Evolutionary conservation across 2,888 invertebrate species (phyloP), one percentile per base, ranked within the genome.

Genomic region (Adelognathus sp.): DNA sequence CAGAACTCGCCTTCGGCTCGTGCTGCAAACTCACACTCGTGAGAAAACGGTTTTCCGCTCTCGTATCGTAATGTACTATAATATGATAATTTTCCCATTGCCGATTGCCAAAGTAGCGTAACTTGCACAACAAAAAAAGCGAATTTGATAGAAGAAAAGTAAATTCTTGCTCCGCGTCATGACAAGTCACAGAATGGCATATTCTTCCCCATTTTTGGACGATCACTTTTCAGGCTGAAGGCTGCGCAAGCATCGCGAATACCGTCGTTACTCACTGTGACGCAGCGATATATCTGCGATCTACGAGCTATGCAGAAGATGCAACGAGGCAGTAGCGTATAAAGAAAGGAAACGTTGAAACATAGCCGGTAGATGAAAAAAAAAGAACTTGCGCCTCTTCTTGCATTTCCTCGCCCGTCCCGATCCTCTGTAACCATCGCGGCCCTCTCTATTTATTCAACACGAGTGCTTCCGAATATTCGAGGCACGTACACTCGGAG

Each of bases 391-490:
- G 46, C 7, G n/a, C 18, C 44, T 7, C 44, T 61, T 50, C 52
- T 44, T 61, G 14, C 36, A 39, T 73, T 33, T 11, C 41, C 24
- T 39, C 9, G 54, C 50, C 46, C 63, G 56, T 39, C 21, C n/a
- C 31, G 63, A 33, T 64, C n/a, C 72, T 64, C 61, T 41, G 41
- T 58, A 61, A 41, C 31, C 24, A 63, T 52, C 66, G 54, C 61
- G 58, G 33, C 58, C n/a, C 72, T 73, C 63, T 78, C 73, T 80
- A 86, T 89, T 89, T 87, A 89, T 90, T 89, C 87, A 87, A 84
- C 83, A 85, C 80, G 85, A 88, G 87, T 87, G 88, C 88, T 89
- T 88, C 88, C 86, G 88, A 87, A 87, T 88, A 90, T 89, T 89
- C 87, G 81, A 84, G 82, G 87, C 88, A 88, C 88, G 88, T 84